Evolutionary conservation across 2,113 vertebrate species (phyloP).

Genomic region (Burhinus oedicnemus): DNA sequence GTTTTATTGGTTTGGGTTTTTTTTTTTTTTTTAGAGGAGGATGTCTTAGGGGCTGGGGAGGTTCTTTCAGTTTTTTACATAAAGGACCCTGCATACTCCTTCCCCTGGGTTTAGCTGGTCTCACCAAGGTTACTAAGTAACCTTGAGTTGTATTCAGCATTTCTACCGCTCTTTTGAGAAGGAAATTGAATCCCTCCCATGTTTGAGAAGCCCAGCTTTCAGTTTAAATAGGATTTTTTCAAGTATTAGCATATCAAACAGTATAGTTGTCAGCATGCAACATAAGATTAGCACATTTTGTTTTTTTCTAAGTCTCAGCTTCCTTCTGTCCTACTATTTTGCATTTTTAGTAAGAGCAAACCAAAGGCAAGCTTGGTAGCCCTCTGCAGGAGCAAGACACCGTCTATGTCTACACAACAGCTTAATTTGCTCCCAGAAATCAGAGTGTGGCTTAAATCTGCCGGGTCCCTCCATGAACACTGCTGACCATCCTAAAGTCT

Average conservation of each 20-base stretch:
- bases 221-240: slow-evolving; percentile 44
- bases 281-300: background rate
- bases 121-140: slow-evolving; percentile 8
- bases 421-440: background rate
- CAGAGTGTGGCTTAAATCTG: background rate
- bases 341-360: slow-evolving; percentile 1
- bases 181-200: background rate
- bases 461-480: background rate
- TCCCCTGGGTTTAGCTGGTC: background rate
- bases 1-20: too few relatives aligned
- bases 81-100: background rate
- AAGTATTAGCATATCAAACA: slow-evolving; percentile 48
- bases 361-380: background rate
- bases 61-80: background rate
- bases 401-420: background rate
- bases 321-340: background rate
- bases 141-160: background rate
- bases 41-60: background rate
- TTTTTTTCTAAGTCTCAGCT: background rate
- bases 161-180: background rate
- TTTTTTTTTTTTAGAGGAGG: background rate
- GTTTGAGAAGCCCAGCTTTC: background rate
- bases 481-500: background rate
- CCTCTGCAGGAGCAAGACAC: background rate
- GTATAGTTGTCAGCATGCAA: background rate